Base-by-base conservation (phyloP, 2,113 vertebrate species). In the Phalacrocorax carbo region DNA sequence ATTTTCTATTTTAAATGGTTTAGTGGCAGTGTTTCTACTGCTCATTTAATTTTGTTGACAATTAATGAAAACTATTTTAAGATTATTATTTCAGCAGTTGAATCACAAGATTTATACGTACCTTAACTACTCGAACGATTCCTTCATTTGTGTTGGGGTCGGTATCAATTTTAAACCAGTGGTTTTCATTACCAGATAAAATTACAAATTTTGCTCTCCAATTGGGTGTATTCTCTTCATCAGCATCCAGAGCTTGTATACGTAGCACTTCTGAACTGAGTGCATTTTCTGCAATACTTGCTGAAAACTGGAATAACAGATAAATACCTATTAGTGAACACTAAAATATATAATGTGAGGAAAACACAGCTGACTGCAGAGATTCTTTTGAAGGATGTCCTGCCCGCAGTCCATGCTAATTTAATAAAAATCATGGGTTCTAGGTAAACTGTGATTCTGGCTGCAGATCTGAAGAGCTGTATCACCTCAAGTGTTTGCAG, bases 131-230 rank as follows among this genome's bases (percentile, higher is more conserved):
- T 98, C 98, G 98, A 69, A 99, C 95, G 86, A 99, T 94, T 78
- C 99, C 99, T 94, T 99, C 98, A 14, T 99, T 99, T 93, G 99
- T 99, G 13, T 92, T 73, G 51, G 98, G 95, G 94, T 99, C 99
- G 42, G 98, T 99, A 86, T 83, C 94, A 40, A 99, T 99, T 86
- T 98, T 98, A 96, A 99, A 99, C 86, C 98, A 98, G 22, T 98
- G 98, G 4, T 98, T 98, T 88, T 99, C 99, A 76, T 99, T 99
- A 88, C 99, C 99, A 15, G 98, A 98, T 55, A 98, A 94, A 90
- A 99, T 99, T 18, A 97, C 94, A 96, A 98, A 99, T 21, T 98
- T 87, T 22, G 98, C 96, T 54, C 98, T 69, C 99, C 99, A 99
- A 72, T 99, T 99, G 10, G 98, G 98, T 8, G 98, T 98, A 75